Evolutionary conservation across 37 sponge, comb jelly and placozoan genomes (phyloP).

Genomic region (Beroe forskalii): DNA sequence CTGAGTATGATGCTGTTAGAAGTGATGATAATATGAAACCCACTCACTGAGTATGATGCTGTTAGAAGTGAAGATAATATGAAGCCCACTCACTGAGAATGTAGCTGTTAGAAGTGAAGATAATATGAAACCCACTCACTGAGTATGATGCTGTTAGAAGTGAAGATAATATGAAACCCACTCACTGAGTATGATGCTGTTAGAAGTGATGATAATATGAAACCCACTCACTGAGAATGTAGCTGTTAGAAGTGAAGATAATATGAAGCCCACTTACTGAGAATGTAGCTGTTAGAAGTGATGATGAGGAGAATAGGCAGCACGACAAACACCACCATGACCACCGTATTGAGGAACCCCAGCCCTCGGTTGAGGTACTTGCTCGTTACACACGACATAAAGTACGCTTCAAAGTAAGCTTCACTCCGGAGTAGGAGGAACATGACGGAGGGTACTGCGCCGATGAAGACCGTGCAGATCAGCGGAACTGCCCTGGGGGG

Average conservation of each 20-base stretch:
- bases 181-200: no score
- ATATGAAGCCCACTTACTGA: neutral
- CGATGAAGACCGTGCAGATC: neutral
- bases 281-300: conserved; percentile 55
- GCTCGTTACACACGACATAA: conserved; percentile 41
- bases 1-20: no score
- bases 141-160: no score
- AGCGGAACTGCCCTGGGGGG: conserved; percentile 4
- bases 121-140: no score
- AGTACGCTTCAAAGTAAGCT: conserved; percentile 44
- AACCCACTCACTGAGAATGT: conserved; percentile 6
- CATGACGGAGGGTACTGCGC: conserved; percentile 30
- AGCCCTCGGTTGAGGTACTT: conserved; percentile 42
- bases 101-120: no score
- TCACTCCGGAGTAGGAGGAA: conserved; percentile 26
- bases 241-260: conserved; percentile 42
- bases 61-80: no score
- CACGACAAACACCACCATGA: conserved; percentile 61
- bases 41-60: no score
- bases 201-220: no score
- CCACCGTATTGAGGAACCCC: conserved; percentile 29
- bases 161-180: no score
- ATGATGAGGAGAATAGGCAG: conserved; percentile 13
- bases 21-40: no score
- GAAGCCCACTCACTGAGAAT: no score